phyloP scores from a whole-genome alignment of 2,113 vertebrate species.

The Equus quagga region DNA sequence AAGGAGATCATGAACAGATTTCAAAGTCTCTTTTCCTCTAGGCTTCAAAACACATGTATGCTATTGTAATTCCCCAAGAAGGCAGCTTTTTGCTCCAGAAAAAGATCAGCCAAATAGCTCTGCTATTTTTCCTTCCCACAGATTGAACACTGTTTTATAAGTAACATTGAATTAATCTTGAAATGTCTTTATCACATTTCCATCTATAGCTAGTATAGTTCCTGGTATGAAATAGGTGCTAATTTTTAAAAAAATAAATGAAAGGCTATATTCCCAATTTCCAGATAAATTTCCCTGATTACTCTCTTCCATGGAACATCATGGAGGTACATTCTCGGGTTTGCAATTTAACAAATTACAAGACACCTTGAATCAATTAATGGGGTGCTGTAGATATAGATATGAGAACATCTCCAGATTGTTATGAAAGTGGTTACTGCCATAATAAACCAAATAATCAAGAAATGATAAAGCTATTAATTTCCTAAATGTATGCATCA shows the following conservation, averaged over 20 bases:
- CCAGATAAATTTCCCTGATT: background rate
- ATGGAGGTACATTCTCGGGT: background rate
- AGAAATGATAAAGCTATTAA: background rate
- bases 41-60: background rate
- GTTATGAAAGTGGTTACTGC: background rate
- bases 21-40: conserved; percentile 42
- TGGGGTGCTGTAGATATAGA: background rate
- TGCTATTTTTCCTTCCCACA: background rate
- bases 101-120: background rate
- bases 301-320: background rate
- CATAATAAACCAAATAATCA: background rate
- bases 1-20: conserved; percentile 52
- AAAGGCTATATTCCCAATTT: background rate
- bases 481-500: background rate
- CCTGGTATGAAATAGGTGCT: background rate
- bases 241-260: background rate
- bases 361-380: background rate
- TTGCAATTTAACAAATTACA: background rate
- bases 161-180: background rate
- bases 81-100: background rate
- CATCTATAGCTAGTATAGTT: background rate
- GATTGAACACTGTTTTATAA: background rate
- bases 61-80: conserved; percentile 42
- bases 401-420: background rate
- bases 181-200: conserved; percentile 10